Base-by-base conservation (phyloP, 1,140 invertebrate species). In the Drosophila quadrilineata region DNA sequence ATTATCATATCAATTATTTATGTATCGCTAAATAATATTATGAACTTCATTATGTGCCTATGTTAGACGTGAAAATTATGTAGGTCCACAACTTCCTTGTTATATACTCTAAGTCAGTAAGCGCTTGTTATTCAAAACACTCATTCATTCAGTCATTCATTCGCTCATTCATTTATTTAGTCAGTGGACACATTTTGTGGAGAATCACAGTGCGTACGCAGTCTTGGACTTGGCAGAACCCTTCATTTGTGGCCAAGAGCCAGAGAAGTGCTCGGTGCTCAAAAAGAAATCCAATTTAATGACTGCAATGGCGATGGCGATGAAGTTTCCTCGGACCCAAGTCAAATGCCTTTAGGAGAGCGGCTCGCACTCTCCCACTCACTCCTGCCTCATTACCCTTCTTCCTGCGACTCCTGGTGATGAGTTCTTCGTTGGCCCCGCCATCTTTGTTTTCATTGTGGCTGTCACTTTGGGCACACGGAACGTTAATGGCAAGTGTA, bases 401-500 rank as follows among this genome's bases (percentile, higher is more conserved):
- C 16, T 3, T 19, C 9, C 9, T 21, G 26, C 57, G 36, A 16
- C 35, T 49, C 17, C 49, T 38, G 28, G 48, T 56, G 60, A 65
- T 84, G 77, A 76, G 77, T 77, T 84, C 59, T 84, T 69, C 43
- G n/a, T 28, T 29, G 71, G 57, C 33, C 33, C 65, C n/a, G n/a
- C 64, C 65, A 66, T 79, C 79, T 85, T 84, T 84, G 77, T 85
- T 85, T 84, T 84, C 79, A 85, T 85, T 84, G 79, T 52, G 77
- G 77, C 77, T 85, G 79, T 84, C 79, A 84, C 77, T 82, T 82
- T 84, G 59, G 69, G 62, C 69, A 69, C 73, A 73, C 69, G 68
- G 62, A 71, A 82, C 79, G 79, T 85, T 84, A 84, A 84, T 84
- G 79, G 79, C 79, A 85, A 84, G 79, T 84, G 79, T 84, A 84